A percentile compares a stretch with the other conserved stretches of the same genome.
Evolutionary conservation across 53 echinoderm and acorn worm species (phyloP).

Genomic region (Zoroaster sp.): DNA sequence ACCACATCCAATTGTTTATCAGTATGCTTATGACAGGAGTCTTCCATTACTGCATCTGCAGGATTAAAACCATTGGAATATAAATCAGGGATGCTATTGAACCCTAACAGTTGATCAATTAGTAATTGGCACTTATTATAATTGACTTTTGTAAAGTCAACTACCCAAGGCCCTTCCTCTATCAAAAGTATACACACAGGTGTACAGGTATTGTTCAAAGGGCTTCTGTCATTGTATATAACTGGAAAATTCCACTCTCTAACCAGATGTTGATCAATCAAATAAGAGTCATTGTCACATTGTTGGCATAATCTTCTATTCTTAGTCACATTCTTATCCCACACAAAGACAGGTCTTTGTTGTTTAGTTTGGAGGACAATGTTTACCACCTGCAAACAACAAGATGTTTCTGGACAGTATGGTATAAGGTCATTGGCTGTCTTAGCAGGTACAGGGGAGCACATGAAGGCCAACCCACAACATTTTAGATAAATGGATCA

Average conservation of each 20-base stretch:
- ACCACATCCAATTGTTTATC: background rate
- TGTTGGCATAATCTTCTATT: background rate
- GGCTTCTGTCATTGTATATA: background rate
- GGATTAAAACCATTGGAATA: background rate
- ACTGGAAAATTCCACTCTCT: background rate
- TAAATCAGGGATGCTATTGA: background rate
- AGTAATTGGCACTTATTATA: background rate
- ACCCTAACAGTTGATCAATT: background rate
- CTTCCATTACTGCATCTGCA: no score
- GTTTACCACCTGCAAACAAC: slow-evolving; percentile 32
- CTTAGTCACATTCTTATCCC: background rate
- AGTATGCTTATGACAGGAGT: background rate
- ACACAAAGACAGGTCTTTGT: background rate
- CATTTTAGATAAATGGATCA: background rate
- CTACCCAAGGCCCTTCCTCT: background rate
- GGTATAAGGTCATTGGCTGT: slow-evolving; percentile 1
- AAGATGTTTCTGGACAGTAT: background rate
- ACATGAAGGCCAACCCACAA: background rate
- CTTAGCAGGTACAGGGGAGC: background rate
- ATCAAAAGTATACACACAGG: background rate
- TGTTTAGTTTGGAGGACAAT: background rate
- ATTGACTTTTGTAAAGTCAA: background rate
- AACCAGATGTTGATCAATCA: slow-evolving; percentile 11
- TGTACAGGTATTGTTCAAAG: background rate
- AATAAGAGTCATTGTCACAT: slow-evolving; percentile 15